A percentile compares a stretch with the other conserved stretches of the same genome.
These are phyloP conservation scores for Sesia bembeciformis DNA, from an alignment of 2,888 invertebrate genomes.

Conservation along the genomic window DNA sequence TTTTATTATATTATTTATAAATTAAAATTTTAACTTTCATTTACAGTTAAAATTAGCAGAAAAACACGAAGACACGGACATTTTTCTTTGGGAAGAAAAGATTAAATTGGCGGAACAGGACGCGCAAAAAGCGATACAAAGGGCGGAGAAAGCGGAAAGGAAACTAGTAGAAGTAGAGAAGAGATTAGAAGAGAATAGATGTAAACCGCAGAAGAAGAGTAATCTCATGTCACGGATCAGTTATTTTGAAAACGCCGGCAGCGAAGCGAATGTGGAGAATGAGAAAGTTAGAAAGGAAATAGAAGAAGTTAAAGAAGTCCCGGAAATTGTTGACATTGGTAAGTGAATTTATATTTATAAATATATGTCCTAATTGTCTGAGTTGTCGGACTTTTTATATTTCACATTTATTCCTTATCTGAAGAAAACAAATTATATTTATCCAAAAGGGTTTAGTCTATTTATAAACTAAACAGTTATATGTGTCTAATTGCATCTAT, in stretches of 20 bases:
- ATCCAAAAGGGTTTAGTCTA: no score
- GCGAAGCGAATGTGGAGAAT: constrained; percentile 6
- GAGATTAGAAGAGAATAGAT: constrained; percentile 2
- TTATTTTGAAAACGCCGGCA: constrained; percentile 53
- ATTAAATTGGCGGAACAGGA: constrained; percentile 81
- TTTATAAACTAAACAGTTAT: no score
- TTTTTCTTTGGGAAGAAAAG: constrained; percentile 81
- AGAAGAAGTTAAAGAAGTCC: constrained; percentile 10
- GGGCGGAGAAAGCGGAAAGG: constrained; percentile 65
- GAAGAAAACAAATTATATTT: no score
- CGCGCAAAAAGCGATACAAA: constrained; percentile 72
- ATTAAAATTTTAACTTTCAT: not conserved
- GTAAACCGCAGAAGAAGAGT: constrained; percentile 17
- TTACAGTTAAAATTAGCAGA: constrained; percentile 75
- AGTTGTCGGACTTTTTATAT: no score
- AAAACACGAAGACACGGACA: constrained; percentile 78
- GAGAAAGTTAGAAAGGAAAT: constrained; percentile 16
- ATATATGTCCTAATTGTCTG: no score
- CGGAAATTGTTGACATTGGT: not conserved
- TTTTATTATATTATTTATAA: no score
- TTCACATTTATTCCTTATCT: no score
- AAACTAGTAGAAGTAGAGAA: constrained; percentile 13
- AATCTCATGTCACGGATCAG: constrained; percentile 54
- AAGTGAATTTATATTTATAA: not conserved
- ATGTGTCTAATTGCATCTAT: no score